A percentile compares a stretch with the other conserved stretches of the same genome.
Evolutionary conservation across 1,140 invertebrate species (phyloP).

Genomic region (Papilio helenus): DNA sequence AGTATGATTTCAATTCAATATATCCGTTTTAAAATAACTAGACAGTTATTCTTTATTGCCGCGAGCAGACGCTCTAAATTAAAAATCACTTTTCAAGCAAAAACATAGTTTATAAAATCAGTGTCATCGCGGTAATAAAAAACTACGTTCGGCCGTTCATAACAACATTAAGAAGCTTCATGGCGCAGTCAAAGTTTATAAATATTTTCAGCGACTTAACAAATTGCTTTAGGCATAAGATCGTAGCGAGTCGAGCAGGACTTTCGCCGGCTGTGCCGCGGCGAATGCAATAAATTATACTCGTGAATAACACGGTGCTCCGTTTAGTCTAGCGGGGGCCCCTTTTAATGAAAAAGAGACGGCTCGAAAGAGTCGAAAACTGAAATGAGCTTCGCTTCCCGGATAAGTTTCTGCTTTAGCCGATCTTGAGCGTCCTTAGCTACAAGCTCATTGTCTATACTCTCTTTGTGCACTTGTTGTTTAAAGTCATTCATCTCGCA

Average conservation of each 20-base stretch:
- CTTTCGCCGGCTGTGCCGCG: constrained; percentile 47
- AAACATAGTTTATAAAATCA: constrained; percentile 25
- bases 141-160: neutral
- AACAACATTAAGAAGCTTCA: constrained; percentile 29
- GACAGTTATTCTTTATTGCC: too few species aligned
- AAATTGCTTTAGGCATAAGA: constrained; percentile 44
- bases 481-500: constrained; percentile 23
- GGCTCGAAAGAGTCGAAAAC: constrained; percentile 28
- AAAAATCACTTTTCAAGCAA: neutral
- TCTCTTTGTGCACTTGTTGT: constrained; percentile 26
- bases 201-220: constrained; percentile 38
- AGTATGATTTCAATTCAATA: neutral
- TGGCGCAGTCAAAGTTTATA: constrained; percentile 38
- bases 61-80: constrained; percentile 22
- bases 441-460: constrained; percentile 7
- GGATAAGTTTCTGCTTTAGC: constrained; percentile 30
- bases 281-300: constrained; percentile 62
- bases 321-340: constrained; percentile 40
- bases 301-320: constrained; percentile 50
- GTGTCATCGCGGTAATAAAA: constrained; percentile 28
- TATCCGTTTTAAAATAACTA: neutral
- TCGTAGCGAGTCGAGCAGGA: constrained; percentile 43
- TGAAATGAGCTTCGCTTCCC: constrained; percentile 27
- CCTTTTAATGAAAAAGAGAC: constrained; percentile 46
- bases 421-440: constrained; percentile 28